A percentile compares a stretch with the other conserved stretches of the same genome.
These are phyloP conservation scores for Polypterus senegalus DNA, from an alignment of 2,113 vertebrate species.

Conservation along the genomic window DNA sequence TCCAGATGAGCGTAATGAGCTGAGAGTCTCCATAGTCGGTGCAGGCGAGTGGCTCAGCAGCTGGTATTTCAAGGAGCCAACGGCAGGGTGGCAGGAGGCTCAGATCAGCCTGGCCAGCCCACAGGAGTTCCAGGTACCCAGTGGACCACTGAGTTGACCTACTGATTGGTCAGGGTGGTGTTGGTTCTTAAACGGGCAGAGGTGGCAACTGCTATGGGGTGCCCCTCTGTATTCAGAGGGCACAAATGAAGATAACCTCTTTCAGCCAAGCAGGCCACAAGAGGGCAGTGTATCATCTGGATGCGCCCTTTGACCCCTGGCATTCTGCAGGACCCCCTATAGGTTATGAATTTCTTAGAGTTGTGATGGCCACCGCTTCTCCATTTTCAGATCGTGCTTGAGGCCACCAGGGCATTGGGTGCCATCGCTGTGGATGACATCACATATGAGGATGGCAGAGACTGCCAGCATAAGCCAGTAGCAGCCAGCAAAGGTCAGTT, in stretches of 20 bases:
- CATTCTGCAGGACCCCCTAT: not conserved
- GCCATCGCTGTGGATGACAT: constrained; percentile 51
- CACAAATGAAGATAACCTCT: not conserved
- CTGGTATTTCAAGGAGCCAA: constrained; percentile 24
- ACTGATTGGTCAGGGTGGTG: too few species aligned
- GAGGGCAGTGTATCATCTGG: not conserved
- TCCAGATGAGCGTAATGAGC: too few species aligned
- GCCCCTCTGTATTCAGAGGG: not conserved
- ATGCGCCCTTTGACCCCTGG: not conserved
- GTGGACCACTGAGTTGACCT: too few species aligned
- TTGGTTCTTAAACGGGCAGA: not conserved
- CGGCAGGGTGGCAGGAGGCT: constrained; percentile 31
- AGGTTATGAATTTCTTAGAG: not conserved
- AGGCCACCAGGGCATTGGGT: constrained; percentile 41
- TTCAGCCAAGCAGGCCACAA: not conserved
- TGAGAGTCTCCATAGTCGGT: too few species aligned
- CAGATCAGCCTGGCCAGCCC: constrained; percentile 35
- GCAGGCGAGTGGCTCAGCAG: not conserved
- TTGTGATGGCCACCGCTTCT: constrained; percentile 2
- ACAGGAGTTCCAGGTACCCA: constrained; percentile 45
- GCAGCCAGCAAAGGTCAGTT: constrained; percentile 31
- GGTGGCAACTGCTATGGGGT: not conserved
- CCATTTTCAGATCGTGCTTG: constrained; percentile 44
- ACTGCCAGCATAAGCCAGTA: constrained; percentile 32
- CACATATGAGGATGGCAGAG: constrained; percentile 35